phyloP scores from a whole-genome alignment of 2,797 vertebrate genomes.

The Iguana delicatissima region DNA sequence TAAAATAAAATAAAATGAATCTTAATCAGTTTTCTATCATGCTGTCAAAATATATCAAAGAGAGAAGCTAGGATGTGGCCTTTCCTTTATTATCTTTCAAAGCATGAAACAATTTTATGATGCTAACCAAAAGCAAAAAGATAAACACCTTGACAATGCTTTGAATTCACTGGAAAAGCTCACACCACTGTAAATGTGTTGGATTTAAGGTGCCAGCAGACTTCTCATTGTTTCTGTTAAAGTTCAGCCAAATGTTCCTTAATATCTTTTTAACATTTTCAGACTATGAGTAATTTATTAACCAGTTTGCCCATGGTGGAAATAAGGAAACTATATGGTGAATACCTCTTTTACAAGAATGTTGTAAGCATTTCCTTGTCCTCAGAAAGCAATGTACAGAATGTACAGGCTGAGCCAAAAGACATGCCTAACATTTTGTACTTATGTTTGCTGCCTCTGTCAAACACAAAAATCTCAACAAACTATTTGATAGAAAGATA shows the following conservation, averaged over 20 bases:
- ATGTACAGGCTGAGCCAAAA: conserved; percentile 55
- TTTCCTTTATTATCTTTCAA: not conserved
- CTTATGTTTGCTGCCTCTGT: conserved; percentile 41
- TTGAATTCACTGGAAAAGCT: not conserved
- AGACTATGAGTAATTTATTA: conserved; percentile 35
- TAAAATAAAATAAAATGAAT: no score
- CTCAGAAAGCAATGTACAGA: conserved; percentile 57
- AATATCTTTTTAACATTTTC: conserved; percentile 27
- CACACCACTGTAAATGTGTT: not conserved
- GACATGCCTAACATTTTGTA: conserved; percentile 52
- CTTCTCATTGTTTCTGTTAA: conserved; percentile 14
- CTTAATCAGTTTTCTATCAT: not conserved
- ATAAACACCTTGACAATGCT: not conserved
- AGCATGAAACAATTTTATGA: not conserved
- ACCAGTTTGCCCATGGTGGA: conserved; percentile 2
- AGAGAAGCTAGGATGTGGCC: not conserved
- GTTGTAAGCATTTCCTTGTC: conserved; percentile 45
- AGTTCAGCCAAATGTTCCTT: not conserved
- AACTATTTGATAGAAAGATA: conserved; percentile 14
- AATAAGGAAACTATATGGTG: not conserved
- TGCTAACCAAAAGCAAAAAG: not conserved
- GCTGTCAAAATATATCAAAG: conserved; percentile 17
- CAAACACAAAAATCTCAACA: conserved; percentile 23
- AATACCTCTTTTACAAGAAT: conserved; percentile 1
- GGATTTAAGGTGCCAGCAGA: not conserved